phyloP scores from a whole-genome alignment of 2,888 invertebrate genomes.

The Dysmachus trigonus region DNA sequence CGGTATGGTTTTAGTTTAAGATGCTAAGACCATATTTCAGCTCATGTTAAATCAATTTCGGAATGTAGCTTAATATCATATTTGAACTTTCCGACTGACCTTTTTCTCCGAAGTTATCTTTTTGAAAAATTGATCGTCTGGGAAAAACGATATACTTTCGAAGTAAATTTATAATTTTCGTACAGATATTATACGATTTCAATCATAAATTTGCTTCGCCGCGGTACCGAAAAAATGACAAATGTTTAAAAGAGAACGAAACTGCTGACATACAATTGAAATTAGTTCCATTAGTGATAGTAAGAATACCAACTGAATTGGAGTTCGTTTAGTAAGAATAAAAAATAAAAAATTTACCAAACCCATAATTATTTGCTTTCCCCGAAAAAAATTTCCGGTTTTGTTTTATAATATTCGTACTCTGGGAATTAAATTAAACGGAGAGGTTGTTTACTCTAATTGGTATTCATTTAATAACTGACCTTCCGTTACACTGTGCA shows the following conservation, averaged over 20 bases:
- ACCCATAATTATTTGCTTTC: not conserved
- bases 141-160: too few relatives aligned
- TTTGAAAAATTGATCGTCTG: not conserved
- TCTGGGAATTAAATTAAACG: not conserved
- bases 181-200: too few relatives aligned
- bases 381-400: not conserved
- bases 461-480: not conserved
- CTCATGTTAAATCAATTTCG: not conserved
- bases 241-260: too few relatives aligned
- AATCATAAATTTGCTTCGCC: too few relatives aligned
- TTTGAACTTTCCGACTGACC: not conserved
- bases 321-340: not conserved
- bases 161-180: too few relatives aligned
- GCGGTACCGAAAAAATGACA: too few relatives aligned
- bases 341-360: not conserved
- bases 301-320: too few relatives aligned
- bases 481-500: not conserved
- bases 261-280: too few relatives aligned
- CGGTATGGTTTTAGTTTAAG: not conserved
- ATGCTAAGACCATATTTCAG: not conserved
- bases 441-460: not conserved
- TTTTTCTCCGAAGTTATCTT: not conserved
- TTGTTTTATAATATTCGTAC: not conserved
- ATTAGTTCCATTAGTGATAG: too few relatives aligned
- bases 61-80: not conserved